These are phyloP conservation scores for Morinoia aosen DNA, from an alignment of 2,888 invertebrate genomes.

Conservation along the genomic window DNA sequence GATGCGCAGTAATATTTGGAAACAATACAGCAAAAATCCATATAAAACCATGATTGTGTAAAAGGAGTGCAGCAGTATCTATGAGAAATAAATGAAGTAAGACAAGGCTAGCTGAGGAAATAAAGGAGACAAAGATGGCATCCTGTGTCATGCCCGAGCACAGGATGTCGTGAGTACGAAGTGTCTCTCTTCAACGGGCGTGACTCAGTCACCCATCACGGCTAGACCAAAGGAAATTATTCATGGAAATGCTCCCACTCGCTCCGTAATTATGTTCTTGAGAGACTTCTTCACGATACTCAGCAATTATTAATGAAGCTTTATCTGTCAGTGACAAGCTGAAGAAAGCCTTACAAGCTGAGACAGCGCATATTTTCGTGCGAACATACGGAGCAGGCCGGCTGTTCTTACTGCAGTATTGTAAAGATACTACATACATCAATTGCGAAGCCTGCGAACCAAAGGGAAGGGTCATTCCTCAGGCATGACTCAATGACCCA, in stretches of 20 bases:
- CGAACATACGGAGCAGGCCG: not conserved
- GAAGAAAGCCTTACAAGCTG: not conserved
- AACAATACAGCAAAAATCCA: not conserved
- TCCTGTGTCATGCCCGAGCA: not conserved
- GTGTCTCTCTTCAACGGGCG: not conserved
- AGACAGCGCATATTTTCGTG: not conserved
- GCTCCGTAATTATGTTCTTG: not conserved
- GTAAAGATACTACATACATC: not conserved
- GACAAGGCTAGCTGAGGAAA: not conserved
- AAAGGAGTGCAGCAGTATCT: not conserved
- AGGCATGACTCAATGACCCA: not conserved
- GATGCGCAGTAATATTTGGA: not conserved
- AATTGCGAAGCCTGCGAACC: not conserved
- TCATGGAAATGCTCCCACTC: not conserved
- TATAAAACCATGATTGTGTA: not conserved
- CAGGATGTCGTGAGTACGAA: not conserved
- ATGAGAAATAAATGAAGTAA: not conserved
- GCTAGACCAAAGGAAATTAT: slow-evolving; percentile 3
- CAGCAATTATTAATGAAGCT: not conserved
- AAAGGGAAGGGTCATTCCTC: not conserved
- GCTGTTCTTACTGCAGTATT: not conserved
- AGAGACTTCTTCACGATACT: not conserved
- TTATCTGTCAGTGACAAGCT: not conserved
- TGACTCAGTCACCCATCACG: slow-evolving; percentile 2
- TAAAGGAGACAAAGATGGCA: not conserved